Conservation (phyloP, 2,888 invertebrate genomes). For the Leptopilina myrica region DNA sequence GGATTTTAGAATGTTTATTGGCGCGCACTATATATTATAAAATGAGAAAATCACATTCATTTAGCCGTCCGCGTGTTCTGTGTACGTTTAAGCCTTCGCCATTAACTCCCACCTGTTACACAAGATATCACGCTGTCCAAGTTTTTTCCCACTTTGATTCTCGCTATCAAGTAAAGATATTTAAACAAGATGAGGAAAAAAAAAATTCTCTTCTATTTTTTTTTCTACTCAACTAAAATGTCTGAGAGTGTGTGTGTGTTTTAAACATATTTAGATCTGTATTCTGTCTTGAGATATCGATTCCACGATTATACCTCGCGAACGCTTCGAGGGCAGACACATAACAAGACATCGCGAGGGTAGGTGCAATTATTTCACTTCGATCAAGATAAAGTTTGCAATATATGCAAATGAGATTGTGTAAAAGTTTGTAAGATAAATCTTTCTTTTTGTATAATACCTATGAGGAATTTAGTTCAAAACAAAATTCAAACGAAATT, state of each 20-base stretch:
- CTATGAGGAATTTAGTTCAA: not conserved
- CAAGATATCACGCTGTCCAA: constrained; percentile 78
- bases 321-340: not conserved
- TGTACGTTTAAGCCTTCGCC: constrained; percentile 45
- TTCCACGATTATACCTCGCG: not conserved
- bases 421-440: not conserved
- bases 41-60: constrained; percentile 22
- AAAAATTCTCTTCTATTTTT: not conserved
- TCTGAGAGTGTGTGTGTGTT: not conserved
- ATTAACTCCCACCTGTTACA: constrained; percentile 60
- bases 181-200: not conserved
- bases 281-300: not conserved
- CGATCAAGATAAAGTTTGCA: constrained; percentile 10
- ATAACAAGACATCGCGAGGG: not conserved
- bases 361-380: constrained; percentile 18
- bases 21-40: not conserved
- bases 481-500: not conserved
- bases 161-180: not conserved
- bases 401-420: constrained; percentile 20
- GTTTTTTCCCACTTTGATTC: constrained; percentile 65
- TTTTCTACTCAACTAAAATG: too few relatives aligned
- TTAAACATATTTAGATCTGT: not conserved
- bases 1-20: constrained; percentile 18
- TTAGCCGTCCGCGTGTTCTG: not conserved
- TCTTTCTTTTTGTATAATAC: not conserved